A percentile compares a stretch with the other conserved stretches of the same genome.
phyloP scores from a whole-genome alignment of 2,888 invertebrate genomes.

The Ochropacha duplaris region DNA sequence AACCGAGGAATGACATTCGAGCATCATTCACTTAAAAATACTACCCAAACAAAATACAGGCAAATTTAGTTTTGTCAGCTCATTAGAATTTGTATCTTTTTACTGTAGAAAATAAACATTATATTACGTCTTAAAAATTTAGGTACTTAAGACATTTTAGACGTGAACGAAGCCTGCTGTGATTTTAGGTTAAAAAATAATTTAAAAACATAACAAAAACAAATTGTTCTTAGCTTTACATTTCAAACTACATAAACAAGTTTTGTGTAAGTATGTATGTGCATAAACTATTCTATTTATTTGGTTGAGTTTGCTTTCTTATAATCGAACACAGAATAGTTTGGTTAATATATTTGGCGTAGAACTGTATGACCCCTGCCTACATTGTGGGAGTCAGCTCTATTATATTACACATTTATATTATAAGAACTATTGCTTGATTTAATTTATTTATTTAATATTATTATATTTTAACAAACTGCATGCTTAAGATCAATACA shows the following conservation, averaged over 20 bases:
- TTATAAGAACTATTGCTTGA: slow-evolving; percentile 28
- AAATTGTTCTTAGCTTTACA: slow-evolving; percentile 22
- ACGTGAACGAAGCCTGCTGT: not conserved
- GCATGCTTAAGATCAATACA: slow-evolving; percentile 24
- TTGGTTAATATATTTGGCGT: slow-evolving; percentile 49
- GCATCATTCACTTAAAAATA: not conserved
- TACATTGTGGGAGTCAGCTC: not conserved
- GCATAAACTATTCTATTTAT: slow-evolving; percentile 28
- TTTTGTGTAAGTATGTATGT: slow-evolving; percentile 17
- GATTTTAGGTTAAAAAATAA: slow-evolving; percentile 18
- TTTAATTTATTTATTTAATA: slow-evolving; percentile 26
- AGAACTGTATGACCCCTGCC: slow-evolving; percentile 12
- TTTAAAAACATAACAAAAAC: slow-evolving; percentile 17
- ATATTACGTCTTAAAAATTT: no score
- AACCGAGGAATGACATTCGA: not conserved
- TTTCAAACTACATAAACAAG: slow-evolving; percentile 10
- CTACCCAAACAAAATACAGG: not conserved
- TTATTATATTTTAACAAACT: slow-evolving; percentile 22
- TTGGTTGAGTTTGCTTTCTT: slow-evolving; percentile 34
- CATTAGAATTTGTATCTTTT: no score
- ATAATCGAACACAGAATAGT: slow-evolving; percentile 38
- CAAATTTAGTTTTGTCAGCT: no score
- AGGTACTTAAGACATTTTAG: not conserved
- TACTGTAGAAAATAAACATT: no score
- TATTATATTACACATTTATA: slow-evolving; percentile 14